phyloP scores from a whole-genome alignment of 2,113 vertebrate species.

The Catharus bicknelli region DNA sequence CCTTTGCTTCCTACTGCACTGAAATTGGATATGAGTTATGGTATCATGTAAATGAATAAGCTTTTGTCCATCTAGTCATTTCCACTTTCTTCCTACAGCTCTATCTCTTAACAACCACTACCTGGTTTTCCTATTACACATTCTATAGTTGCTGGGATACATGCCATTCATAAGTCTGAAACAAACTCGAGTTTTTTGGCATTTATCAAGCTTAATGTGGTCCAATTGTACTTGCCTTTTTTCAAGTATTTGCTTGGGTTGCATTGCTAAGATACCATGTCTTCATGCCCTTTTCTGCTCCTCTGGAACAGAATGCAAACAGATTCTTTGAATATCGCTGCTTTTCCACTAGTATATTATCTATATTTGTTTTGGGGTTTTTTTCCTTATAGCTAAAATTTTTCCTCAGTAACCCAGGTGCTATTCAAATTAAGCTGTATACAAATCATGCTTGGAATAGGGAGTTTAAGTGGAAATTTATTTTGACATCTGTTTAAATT shows the following conservation, averaged over 20 bases:
- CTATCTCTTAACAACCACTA: neutral
- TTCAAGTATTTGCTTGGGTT: neutral
- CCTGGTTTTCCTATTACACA: neutral
- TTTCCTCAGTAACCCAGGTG: neutral
- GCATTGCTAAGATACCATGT: neutral
- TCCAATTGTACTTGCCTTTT: neutral
- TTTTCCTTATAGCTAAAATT: neutral
- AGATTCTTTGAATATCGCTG: neutral
- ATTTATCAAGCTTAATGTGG: neutral
- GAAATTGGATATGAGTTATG: neutral
- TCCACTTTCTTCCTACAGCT: neutral
- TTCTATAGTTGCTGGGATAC: neutral
- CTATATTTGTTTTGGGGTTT: neutral
- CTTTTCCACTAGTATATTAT: neutral
- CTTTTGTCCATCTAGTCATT: conserved; percentile 7
- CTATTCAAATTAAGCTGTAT: neutral
- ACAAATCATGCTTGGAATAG: neutral
- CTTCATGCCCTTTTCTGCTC: neutral
- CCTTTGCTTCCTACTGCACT: neutral
- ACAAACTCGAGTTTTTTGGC: neutral
- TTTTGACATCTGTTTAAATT: conserved; percentile 53
- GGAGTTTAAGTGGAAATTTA: conserved; percentile 18
- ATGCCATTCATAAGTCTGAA: neutral
- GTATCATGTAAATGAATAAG: neutral
- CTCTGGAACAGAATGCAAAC: neutral